These are phyloP conservation scores for Agrochola circellaris DNA, from an alignment of 2,888 invertebrate species.

Conservation along the genomic window DNA sequence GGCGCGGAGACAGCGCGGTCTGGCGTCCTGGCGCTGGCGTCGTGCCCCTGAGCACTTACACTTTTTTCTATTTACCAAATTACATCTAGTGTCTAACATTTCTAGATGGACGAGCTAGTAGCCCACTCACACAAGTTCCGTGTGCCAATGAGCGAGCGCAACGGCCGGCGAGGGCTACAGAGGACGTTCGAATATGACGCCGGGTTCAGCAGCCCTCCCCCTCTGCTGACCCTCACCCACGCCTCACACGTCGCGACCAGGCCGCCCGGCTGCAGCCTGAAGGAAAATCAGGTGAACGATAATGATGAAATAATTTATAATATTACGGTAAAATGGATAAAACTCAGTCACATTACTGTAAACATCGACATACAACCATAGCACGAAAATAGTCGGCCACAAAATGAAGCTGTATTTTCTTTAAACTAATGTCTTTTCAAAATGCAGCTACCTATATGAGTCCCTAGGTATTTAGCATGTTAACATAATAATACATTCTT, in stretches of 20 bases:
- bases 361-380: not conserved
- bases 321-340: not conserved
- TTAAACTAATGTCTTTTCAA: not conserved
- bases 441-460: not conserved
- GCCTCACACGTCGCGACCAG: constrained; percentile 84
- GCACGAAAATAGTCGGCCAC: not conserved
- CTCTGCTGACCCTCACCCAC: constrained; percentile 84
- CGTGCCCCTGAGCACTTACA: no score
- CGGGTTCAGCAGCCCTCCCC: constrained; percentile 77
- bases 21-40: no score
- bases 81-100: constrained; percentile 6
- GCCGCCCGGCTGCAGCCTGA: constrained; percentile 83
- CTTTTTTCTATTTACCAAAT: not conserved
- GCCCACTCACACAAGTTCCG: constrained; percentile 86
- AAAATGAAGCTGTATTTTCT: not conserved
- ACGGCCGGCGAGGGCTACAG: constrained; percentile 79
- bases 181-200: constrained; percentile 75
- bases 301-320: not conserved
- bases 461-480: not conserved
- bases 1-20: no score
- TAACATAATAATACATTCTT: not conserved
- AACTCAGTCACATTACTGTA: not conserved
- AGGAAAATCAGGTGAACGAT: constrained; percentile 74
- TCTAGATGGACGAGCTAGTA: constrained; percentile 86
- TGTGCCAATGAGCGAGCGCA: constrained; percentile 83